Evolutionary conservation across 1,140 invertebrate genomes (phyloP), one percentile per base, ranked within the genome.

Genomic region (Anthonomus grandis): DNA sequence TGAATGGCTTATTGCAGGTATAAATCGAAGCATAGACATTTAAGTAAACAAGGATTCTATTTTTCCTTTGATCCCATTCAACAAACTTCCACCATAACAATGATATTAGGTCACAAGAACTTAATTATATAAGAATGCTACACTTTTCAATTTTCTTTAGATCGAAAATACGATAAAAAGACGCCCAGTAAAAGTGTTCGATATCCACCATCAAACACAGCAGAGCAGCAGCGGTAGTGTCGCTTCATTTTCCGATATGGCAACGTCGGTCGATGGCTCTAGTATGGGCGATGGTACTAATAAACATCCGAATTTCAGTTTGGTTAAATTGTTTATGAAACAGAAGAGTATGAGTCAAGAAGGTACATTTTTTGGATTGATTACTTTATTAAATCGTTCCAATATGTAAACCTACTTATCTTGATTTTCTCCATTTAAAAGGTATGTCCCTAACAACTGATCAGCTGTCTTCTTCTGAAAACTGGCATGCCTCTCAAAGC

Each of bases 281-380:
- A 62, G 62, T 34, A 64, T 55, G 45, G 64, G 68, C 15, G 64
- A 59, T 74, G 68, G 57, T 64, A 76, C 70, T 62, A 76, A 70
- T 65, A 79, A 79, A 73, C 78, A 79, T 63, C 78, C 78, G 57
- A 84, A 86, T 64, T 85, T 93, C 67, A 93, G 86, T 73, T 78
- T 93, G 62, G 86, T 93, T n/a, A 89, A 89, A 72, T 74, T 92
- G 31, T 93, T 92, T 68, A 92, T 93, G 80, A 91, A 91, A 73
- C 90, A 93, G 68, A 91, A 90, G 70, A 91, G 88, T 69, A 83
- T 83, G 71, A 87, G 86, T 63, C 83, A 83, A 44, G 85, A 87
- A 73, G 83, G 83, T 83, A 75, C 75, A 8, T 17, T 42, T 34
- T 34, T 34, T 1, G 10, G 31, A 2, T 13, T 34, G 1, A 34